Conservation (phyloP, 2,113 vertebrate species). For the Dicerorhinus sumatrensis region DNA sequence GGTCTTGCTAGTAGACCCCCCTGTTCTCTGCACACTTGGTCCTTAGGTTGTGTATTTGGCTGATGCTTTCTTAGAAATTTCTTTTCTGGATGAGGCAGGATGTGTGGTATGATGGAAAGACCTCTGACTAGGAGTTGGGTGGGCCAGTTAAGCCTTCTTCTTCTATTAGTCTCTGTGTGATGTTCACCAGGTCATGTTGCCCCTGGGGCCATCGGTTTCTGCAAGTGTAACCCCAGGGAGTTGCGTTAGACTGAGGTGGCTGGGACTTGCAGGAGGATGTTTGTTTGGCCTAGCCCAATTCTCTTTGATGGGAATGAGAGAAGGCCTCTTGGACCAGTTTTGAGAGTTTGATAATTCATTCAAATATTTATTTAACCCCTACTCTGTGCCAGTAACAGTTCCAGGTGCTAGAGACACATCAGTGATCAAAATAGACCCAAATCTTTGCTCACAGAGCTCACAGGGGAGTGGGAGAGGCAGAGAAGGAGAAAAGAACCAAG, state of each 20-base stretch:
- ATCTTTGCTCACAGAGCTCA: fast-evolving
- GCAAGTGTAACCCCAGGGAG: background rate
- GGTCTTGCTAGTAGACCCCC: background rate
- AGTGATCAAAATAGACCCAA: fast-evolving
- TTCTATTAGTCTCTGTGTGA: background rate
- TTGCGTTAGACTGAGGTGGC: background rate
- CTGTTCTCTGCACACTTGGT: background rate
- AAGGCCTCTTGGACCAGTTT: background rate
- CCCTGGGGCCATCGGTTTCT: fast-evolving
- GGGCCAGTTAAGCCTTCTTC: background rate
- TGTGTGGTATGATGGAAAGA: background rate
- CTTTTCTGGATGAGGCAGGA: background rate
- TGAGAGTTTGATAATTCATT: background rate
- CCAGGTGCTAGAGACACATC: background rate
- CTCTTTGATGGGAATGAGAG: background rate
- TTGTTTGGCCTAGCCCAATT: background rate
- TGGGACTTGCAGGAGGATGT: background rate
- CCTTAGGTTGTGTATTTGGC: background rate
- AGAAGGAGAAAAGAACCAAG: fast-evolving
- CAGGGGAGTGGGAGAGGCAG: background rate
- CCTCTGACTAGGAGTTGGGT: background rate
- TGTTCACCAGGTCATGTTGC: fast-evolving
- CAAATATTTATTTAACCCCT: background rate
- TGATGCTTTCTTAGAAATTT: background rate
- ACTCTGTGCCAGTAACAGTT: fast-evolving